phyloP scores from a whole-genome alignment of 1,140 invertebrate genomes.

The Tyrophagus putrescentiae region DNA sequence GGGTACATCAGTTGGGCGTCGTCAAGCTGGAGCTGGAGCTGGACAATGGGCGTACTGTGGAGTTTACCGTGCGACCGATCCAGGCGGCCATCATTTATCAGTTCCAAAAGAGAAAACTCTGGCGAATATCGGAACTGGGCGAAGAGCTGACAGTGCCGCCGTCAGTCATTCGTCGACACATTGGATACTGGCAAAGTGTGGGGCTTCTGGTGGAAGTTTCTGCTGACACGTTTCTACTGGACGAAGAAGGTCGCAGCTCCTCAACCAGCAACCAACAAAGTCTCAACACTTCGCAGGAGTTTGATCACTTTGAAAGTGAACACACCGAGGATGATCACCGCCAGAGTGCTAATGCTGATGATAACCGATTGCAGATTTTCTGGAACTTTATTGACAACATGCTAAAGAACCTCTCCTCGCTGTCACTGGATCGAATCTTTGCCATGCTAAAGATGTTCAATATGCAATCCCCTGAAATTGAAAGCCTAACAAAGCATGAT shows the following conservation, averaged over 20 bases:
- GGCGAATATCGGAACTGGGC: conserved; percentile 67
- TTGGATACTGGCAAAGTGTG: conserved; percentile 67
- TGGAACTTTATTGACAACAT: conserved; percentile 95
- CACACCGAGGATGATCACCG: conserved; percentile 39
- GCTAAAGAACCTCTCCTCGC: conserved; percentile 82
- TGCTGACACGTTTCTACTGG: conserved; percentile 55
- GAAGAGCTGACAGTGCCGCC: conserved; percentile 65
- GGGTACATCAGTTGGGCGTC: conserved; percentile 81
- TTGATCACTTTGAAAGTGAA: neutral
- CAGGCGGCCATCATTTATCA: conserved; percentile 87
- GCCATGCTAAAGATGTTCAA: conserved; percentile 95
- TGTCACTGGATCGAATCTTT: conserved; percentile 83
- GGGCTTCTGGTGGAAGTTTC: conserved; percentile 60
- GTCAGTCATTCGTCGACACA: conserved; percentile 61
- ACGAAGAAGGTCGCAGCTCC: conserved; percentile 45
- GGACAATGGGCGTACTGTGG: conserved; percentile 49
- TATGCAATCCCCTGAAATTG: conserved; percentile 50
- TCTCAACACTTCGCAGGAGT: neutral
- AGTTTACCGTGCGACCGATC: conserved; percentile 72
- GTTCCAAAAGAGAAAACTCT: conserved; percentile 75
- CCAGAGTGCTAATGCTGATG: conserved; percentile 65
- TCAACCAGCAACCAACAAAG: conserved; percentile 1
- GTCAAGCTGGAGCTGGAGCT: conserved; percentile 84
- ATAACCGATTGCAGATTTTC: conserved; percentile 48
- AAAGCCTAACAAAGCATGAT: conserved; percentile 74